Base-by-base conservation (phyloP, 2,113 vertebrate species). In the Phaetusa simplex region DNA sequence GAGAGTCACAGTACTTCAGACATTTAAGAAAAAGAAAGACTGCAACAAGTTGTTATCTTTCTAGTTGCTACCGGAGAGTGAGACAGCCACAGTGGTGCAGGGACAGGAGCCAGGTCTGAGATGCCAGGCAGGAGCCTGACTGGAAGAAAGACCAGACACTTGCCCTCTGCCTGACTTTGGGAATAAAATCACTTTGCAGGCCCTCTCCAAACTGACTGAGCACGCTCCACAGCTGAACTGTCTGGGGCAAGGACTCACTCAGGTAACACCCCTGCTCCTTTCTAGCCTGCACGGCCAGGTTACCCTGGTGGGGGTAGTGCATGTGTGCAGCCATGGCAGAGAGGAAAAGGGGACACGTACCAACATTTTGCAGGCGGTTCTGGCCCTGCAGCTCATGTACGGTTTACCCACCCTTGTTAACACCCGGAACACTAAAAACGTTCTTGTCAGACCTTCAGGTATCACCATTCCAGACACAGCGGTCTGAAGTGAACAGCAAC, bases 271-370 rank as follows among this genome's bases (percentile, higher is more conserved):
- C 22, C 36, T 5, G 26, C 26, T 62, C 40, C 53, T 23, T 64
- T 34, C 58, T 17, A 45, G 43, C 38, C 38, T 29, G 69, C 64
- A 81, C 23, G 29, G 53, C 23, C 38, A 30, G 29, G 20, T 23
- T 21, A 38, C 27, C 26, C 61, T 59, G 3, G 3, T 22, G n/a
- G 14, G 30, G 34, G 17, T 2, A 76, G 36, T 0, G 1, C 29
- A 19, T 0, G 1, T 8, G 18, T 3, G 1, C 22, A 55, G 36
- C 19, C 4, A 2, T 4, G 15, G n/a, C 58, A 77, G 22, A 50
- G 22, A 38, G 22, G 11, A 89, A 32, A 53, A 76, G 47, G 21
- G 1, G 29, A 24, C 30, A 32, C 0, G 0, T 3, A 52, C 6
- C 34, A 34, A 49, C 32, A 24, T 26, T 36, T 40, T 72, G 42